Conservation (phyloP, 2,888 invertebrate genomes). For the Nemapogon koenigi region DNA sequence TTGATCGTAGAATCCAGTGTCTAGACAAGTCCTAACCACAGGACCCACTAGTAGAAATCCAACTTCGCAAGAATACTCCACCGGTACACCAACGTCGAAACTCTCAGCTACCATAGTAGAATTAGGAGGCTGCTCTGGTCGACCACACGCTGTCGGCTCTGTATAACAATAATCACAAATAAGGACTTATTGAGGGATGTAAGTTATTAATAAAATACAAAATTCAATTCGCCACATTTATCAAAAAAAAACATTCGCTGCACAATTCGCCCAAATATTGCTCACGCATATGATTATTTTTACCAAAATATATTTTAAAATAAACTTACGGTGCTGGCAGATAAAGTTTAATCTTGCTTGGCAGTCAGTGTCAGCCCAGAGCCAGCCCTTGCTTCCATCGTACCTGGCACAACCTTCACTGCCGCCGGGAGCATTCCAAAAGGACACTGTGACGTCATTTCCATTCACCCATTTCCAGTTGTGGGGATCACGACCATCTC, state of each 20-base stretch:
- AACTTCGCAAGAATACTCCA: conserved; percentile 85
- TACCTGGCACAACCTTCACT: conserved; percentile 87
- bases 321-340: conserved; percentile 88
- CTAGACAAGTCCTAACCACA: conserved; percentile 80
- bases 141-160: conserved; percentile 91
- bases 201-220: background rate
- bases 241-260: background rate
- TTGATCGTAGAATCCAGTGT: conserved; percentile 93
- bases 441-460: conserved; percentile 86
- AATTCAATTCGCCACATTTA: background rate
- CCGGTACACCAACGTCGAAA: conserved; percentile 81
- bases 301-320: too few species aligned
- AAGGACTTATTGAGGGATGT: background rate
- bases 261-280: too few species aligned
- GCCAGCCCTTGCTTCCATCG: conserved; percentile 93
- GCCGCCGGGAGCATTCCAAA: conserved; percentile 89
- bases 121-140: conserved; percentile 92
- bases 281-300: too few species aligned
- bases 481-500: conserved; percentile 78
- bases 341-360: conserved; percentile 85
- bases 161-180: conserved; percentile 13
- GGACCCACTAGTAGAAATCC: conserved; percentile 90
- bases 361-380: conserved; percentile 94
- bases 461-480: conserved; percentile 93
- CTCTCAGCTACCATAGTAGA: conserved; percentile 83